Evolutionary conservation across 2,113 vertebrate species (phyloP), one percentile per base, ranked within the genome.

Genomic region (Dolichallabes microphthalmus): DNA sequence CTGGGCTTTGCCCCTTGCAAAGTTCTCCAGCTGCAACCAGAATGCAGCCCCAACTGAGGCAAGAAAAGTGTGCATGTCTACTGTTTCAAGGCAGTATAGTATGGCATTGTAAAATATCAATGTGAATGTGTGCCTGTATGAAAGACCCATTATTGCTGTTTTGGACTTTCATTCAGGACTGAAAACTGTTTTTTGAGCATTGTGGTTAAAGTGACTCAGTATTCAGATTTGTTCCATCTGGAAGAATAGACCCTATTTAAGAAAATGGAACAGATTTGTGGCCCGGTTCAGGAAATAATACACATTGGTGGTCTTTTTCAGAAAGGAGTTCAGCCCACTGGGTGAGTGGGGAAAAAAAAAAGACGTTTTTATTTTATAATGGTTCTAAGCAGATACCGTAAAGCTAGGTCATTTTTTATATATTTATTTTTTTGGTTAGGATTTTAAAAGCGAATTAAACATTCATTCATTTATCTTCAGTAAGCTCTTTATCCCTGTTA

Each of bases 261-360:
- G 30, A 27, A 81, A 82, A 82, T 68, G n/a, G n/a, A 57, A 77
- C 27, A 77, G 3, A 15, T 77, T 77, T 4, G 75, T 58, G 27
- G 27, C 53, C 75, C 32, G 75, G 52, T 57, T 57, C 52, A 6
- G 53, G 27, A 30, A 57, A 77, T 17, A 76, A 55, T 3, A 74
- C 25, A 77, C 8, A 11, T 57, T 55, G 39, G 73, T 75, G 75
- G 75, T 20, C 75, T 10, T 0, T 55, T 55, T 27, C 45, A 75
- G 45, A 50, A 52, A 52, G 45, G 10, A 45, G 12, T 75, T 52
- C 52, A 77, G 52, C 8, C 52, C 8, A 77, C 55, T 77, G n/a
- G 27, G 15, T 19, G 15, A 30, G 50, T 6, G 0, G 11, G 15
- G n/a, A 55, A 30, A 45, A 32, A n/a, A 22, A 6, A 0, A 22